Evolutionary conservation across 2,888 invertebrate species (phyloP), one percentile per base, ranked within the genome.

Genomic region (Scelioninae gen. 2): DNA sequence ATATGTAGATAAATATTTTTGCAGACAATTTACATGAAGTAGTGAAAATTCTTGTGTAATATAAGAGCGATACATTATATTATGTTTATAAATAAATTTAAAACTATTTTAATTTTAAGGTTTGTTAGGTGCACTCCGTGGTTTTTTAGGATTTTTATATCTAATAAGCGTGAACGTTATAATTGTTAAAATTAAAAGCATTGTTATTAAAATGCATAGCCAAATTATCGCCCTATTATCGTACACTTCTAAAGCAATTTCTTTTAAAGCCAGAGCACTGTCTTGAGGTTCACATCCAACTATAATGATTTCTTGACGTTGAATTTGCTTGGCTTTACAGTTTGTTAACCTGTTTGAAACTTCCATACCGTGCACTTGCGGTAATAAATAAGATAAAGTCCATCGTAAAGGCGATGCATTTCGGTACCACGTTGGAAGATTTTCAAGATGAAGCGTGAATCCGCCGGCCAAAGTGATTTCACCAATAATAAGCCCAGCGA

Each of bases 281-380:
- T 95, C 94, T n/a, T 65, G 60, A 2, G 93, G 93, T 2, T 94
- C 93, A 82, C 95, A 95, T 11, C 93, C 91, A 37, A 92, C 90
- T 83, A 94, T 94, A 22, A 95, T 92, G 81, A 96, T 96, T 82
- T 95, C 95, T 86, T 94, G 94, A 80, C 93, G 92, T 80, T 94
- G 93, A 73, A 94, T 91, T 90, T 96, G 90, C 75, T 84, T 86
- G 6, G 83, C 83, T 55, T 84, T 85, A 58, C 86, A 85, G 50
- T 83, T 85, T 2, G 81, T 78, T 31, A 83, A 52, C 48, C 82
- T 82, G 19, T 76, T 77, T 2, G 67, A 50, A 73, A 83, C 74
- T 2, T 83, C 82, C 0, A 77, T 22, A 1, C 73, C 78, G 57
- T 86, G 81, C 10, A 85, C 78, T 9, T 81, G 80, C 2, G 84